Conservation (phyloP, 2,113 vertebrate species). For the Gobius niger region DNA sequence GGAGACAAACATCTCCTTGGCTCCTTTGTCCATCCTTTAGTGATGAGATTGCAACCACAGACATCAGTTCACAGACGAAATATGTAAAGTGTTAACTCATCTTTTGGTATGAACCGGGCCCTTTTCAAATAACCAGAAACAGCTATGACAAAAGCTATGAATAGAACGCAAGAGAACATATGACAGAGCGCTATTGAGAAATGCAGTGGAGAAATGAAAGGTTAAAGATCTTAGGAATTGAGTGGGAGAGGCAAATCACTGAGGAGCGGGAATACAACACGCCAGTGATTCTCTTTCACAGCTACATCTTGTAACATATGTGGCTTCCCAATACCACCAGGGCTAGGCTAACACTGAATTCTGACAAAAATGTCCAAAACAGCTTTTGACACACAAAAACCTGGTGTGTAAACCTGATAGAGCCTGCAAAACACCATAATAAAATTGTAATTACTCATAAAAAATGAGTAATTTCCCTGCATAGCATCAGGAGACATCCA, state of each 20-base stretch:
- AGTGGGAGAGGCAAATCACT: slow-evolving; percentile 44
- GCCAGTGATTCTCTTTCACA: not conserved
- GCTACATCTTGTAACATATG: too few species aligned
- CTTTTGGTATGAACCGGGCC: slow-evolving; percentile 23
- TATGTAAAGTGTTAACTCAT: slow-evolving; percentile 1
- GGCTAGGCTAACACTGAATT: too few species aligned
- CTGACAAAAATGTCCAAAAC: too few species aligned
- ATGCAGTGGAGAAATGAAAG: slow-evolving; percentile 23
- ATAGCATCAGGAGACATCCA: too few species aligned
- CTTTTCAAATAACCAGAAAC: slow-evolving; percentile 40
- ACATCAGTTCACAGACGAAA: not conserved
- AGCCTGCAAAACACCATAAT: too few species aligned
- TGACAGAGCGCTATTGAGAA: slow-evolving; percentile 16
- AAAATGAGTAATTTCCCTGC: too few species aligned
- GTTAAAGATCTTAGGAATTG: slow-evolving; percentile 31
- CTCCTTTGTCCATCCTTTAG: slow-evolving; percentile 61
- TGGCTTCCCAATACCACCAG: too few species aligned
- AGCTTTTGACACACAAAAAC: too few species aligned
- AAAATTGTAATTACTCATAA: too few species aligned
- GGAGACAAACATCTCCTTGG: slow-evolving; percentile 65
- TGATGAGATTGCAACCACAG: not conserved
- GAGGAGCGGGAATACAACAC: not conserved
- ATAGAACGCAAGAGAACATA: slow-evolving; percentile 34
- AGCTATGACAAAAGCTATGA: slow-evolving; percentile 5
- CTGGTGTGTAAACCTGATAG: too few species aligned